Evolutionary conservation across 2,888 invertebrate genomes (phyloP), one percentile per base, ranked within the genome.

Genomic region (Noctua pronuba): DNA sequence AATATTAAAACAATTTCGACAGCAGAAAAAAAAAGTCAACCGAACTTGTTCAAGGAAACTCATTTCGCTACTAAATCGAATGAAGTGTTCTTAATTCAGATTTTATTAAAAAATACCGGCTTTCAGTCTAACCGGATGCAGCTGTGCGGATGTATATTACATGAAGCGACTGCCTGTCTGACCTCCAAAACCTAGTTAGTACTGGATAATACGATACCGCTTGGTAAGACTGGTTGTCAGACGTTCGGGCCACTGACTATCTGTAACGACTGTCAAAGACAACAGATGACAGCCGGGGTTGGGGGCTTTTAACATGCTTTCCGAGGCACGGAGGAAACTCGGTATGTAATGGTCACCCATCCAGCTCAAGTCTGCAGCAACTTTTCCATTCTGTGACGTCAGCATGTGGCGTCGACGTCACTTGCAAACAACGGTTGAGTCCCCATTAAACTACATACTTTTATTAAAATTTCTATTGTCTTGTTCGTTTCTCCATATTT

Each of bases 1-100:
- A 83, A 88, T 87, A 88, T 88, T 88, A 89, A 90, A 91, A 89
- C 88, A 89, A 90, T 90, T 89, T 87, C 79, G 80, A 86, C 87
- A 82, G 80, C 84, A 81, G 76, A 86, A 83, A 80, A 52, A 52
- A 79, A 84, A 76, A 80, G 75, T 83, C 85, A 74, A 84, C 84
- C 73, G 75, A 87, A 84, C 79, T 88, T 88, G 79, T 80, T 72
- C 73, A 75, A 68, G 86, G 81, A 89, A 90, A 88, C 87, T 90
- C 89, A 91, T 91, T 90, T 87, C 86, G 85, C 55, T 83, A 84
- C 82, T 80, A 82, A 88, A 80, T 78, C 85, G 80, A 88, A 88
- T 88, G 76, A 83, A 87, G 86, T 86, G 86, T 83, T 85, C 86
- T 86, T 90, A 84, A 89, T 89, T 90, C 86, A 60, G 79, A 86